Conservation (phyloP, 2,797 vertebrate genomes). For the Xenopus petersii region DNA sequence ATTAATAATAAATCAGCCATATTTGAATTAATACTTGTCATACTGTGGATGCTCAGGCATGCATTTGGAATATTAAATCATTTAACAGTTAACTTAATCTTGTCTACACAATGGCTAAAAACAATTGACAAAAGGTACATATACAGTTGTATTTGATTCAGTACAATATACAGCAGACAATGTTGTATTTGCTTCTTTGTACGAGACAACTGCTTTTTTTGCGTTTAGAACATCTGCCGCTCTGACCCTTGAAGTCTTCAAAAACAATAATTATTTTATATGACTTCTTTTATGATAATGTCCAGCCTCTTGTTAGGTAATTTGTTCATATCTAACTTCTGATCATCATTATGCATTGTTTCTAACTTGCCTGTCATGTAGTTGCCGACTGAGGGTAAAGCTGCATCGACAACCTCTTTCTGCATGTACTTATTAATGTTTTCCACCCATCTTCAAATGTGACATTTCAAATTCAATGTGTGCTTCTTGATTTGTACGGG, state of each 20-base stretch:
- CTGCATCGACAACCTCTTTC: slow-evolving; percentile 41
- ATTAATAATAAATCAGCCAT: too few species aligned
- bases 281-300: slow-evolving; percentile 38
- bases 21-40: too few species aligned
- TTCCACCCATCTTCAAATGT: slow-evolving; percentile 38
- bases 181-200: not conserved
- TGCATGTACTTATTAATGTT: slow-evolving; percentile 45
- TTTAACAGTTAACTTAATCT: too few species aligned
- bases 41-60: too few species aligned
- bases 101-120: too few species aligned
- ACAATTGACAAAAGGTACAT: too few species aligned
- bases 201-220: not conserved
- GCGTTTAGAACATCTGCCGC: not conserved
- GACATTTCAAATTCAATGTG: slow-evolving; percentile 47
- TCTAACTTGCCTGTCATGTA: slow-evolving; percentile 48
- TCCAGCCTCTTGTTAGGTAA: slow-evolving; percentile 38
- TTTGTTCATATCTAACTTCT: slow-evolving; percentile 45
- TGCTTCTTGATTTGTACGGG: slow-evolving; percentile 44
- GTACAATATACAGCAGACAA: too few species aligned
- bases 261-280: slow-evolving; percentile 46
- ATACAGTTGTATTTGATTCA: too few species aligned
- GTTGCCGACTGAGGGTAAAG: slow-evolving; percentile 41
- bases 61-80: too few species aligned
- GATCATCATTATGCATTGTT: slow-evolving; percentile 47
- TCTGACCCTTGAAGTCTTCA: slow-evolving; percentile 33